These are phyloP conservation scores for Cyanoderma ruficeps DNA, from an alignment of 2,113 vertebrate species.

Conservation along the genomic window DNA sequence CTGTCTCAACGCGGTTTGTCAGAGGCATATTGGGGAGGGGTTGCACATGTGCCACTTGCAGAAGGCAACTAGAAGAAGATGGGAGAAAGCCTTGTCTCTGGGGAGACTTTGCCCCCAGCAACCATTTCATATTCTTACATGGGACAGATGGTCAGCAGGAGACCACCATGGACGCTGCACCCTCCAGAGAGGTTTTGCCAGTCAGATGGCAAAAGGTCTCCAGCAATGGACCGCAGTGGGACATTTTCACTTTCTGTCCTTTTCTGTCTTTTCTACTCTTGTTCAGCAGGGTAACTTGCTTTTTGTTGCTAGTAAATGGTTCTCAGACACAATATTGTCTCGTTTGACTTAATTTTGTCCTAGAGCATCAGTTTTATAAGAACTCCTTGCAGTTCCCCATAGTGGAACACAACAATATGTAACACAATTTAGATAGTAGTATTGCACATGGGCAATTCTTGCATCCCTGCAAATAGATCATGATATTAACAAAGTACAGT, in stretches of 20 bases:
- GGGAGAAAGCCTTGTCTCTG: not conserved
- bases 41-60: not conserved
- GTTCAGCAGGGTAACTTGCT: accelerated
- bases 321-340: not conserved
- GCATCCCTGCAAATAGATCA: not conserved
- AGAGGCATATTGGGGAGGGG: not conserved
- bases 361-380: not conserved
- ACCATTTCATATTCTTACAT: not conserved
- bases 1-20: not conserved
- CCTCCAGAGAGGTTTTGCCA: not conserved
- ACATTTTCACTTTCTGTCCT: not conserved
- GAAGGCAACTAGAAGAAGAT: not conserved
- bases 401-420: accelerated
- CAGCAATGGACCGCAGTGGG: not conserved
- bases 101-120: not conserved
- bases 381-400: not conserved
- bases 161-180: not conserved
- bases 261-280: not conserved
- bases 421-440: not conserved
- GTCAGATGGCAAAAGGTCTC: not conserved
- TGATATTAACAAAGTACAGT: not conserved
- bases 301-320: not conserved
- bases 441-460: not conserved
- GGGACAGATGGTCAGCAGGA: not conserved
- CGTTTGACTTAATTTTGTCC: not conserved